These are phyloP conservation scores for Schmidtea mediterranea DNA, from an alignment of 1,140 invertebrate genomes.

Conservation along the genomic window DNA sequence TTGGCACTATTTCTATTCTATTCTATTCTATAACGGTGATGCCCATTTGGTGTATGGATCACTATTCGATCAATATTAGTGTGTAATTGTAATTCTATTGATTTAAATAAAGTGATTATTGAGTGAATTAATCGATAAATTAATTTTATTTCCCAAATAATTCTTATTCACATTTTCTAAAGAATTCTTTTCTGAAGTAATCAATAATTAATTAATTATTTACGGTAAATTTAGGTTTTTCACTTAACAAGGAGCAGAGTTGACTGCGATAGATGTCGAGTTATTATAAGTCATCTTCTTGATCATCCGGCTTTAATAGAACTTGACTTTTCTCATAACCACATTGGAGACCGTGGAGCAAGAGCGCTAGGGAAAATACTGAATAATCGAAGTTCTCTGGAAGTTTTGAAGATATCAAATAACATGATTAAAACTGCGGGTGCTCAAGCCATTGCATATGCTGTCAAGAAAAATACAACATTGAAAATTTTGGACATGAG, in stretches of 20 bases:
- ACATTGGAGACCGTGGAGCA: conserved; percentile 23
- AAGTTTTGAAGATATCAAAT: conserved; percentile 20
- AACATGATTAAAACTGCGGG: conserved; percentile 21
- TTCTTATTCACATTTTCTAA: too few relatives aligned
- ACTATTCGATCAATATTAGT: too few relatives aligned
- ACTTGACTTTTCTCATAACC: conserved; percentile 25
- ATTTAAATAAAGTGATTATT: too few relatives aligned
- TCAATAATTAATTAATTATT: not conserved
- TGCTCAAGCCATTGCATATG: conserved; percentile 25
- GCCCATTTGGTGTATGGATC: too few relatives aligned
- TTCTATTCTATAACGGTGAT: too few relatives aligned
- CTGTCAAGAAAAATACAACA: conserved; percentile 21
- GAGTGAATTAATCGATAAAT: too few relatives aligned
- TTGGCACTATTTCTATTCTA: too few relatives aligned
- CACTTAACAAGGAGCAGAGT: conserved; percentile 12
- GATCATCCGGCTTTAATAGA: conserved; percentile 20
- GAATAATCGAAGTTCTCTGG: conserved; percentile 21
- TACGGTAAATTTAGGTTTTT: not conserved
- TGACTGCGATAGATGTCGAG: conserved; percentile 14
- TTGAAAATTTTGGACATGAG: conserved; percentile 17
- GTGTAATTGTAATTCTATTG: not conserved
- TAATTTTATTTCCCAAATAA: too few relatives aligned
- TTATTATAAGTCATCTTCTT: conserved; percentile 23
- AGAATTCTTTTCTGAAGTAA: too few relatives aligned
- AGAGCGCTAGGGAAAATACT: conserved; percentile 25